These are phyloP conservation scores for Galeopsomyia nigrocyanea DNA, from an alignment of 2,888 invertebrate genomes.

Conservation along the genomic window DNA sequence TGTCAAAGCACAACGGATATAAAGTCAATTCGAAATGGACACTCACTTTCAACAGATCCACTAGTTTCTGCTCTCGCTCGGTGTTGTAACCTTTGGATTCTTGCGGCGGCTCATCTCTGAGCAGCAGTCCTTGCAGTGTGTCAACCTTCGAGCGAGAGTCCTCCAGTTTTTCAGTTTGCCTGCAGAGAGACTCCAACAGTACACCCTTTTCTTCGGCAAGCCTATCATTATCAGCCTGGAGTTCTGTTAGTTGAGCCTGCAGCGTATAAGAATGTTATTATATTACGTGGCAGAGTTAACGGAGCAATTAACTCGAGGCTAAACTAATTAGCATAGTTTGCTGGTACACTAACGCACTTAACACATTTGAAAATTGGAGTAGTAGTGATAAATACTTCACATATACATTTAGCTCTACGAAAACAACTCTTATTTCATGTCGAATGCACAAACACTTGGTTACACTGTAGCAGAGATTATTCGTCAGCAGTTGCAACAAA, in stretches of 20 bases:
- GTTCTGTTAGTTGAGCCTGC: constrained; percentile 84
- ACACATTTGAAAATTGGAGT: background rate
- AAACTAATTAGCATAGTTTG: background rate
- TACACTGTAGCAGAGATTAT: too few species aligned
- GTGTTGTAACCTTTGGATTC: constrained; percentile 73
- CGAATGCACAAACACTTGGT: background rate
- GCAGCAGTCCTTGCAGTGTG: constrained; percentile 83
- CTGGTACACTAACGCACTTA: background rate
- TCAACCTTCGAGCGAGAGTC: constrained; percentile 88
- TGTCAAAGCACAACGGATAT: background rate
- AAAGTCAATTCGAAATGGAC: background rate
- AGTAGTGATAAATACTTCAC: background rate
- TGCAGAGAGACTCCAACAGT: constrained; percentile 89
- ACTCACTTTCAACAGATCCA: constrained; percentile 83
- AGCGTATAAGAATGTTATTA: constrained; percentile 46
- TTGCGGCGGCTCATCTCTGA: constrained; percentile 78
- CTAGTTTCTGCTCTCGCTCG: constrained; percentile 84
- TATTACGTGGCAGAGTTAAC: background rate
- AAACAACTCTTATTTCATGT: background rate
- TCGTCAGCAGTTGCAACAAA: constrained; percentile 53
- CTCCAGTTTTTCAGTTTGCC: constrained; percentile 92
- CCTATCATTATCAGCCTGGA: constrained; percentile 89
- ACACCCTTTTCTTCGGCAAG: constrained; percentile 91
- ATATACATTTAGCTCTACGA: background rate
- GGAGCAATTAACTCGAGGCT: background rate